phyloP scores from a whole-genome alignment of 2,797 vertebrate species.

The Pseudopleuronectes americanus region DNA sequence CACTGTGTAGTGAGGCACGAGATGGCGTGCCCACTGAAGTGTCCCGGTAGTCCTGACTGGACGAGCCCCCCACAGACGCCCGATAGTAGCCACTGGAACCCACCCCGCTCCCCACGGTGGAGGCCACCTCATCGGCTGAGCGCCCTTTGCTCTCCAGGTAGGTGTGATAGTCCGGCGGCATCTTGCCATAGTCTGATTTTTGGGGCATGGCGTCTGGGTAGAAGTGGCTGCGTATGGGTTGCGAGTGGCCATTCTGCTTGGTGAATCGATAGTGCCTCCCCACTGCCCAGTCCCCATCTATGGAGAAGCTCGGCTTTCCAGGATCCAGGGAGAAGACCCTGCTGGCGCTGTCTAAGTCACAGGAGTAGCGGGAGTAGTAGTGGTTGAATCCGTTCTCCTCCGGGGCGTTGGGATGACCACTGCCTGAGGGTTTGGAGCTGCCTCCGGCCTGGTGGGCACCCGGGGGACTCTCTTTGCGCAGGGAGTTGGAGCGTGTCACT shows the following conservation, averaged over 20 bases:
- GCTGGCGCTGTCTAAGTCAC: constrained; percentile 89
- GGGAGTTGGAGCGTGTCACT: constrained; percentile 96
- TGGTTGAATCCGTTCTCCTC: constrained; percentile 95
- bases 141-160: constrained; percentile 92
- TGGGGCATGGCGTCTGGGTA: constrained; percentile 91
- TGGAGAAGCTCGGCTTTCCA: constrained; percentile 81
- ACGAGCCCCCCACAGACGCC: constrained; percentile 88
- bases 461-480: constrained; percentile 95
- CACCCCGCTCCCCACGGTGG: constrained; percentile 87
- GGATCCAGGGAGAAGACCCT: constrained; percentile 86
- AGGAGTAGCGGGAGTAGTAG: constrained; percentile 92
- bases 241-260: constrained; percentile 91
- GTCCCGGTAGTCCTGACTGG: constrained; percentile 92
- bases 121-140: constrained; percentile 82
- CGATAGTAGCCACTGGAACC: constrained; percentile 90
- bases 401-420: constrained; percentile 74
- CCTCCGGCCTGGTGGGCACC: constrained; percentile 87
- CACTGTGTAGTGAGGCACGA: constrained; percentile 88
- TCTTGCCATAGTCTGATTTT: constrained; percentile 87
- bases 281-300: constrained; percentile 84
- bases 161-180: constrained; percentile 90
- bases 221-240: constrained; percentile 87
- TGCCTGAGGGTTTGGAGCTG: constrained; percentile 82
- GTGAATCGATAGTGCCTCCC: constrained; percentile 87
- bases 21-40: constrained; percentile 89